Base-by-base conservation (phyloP, 1,140 invertebrate species). In the Drepana arcuata region DNA sequence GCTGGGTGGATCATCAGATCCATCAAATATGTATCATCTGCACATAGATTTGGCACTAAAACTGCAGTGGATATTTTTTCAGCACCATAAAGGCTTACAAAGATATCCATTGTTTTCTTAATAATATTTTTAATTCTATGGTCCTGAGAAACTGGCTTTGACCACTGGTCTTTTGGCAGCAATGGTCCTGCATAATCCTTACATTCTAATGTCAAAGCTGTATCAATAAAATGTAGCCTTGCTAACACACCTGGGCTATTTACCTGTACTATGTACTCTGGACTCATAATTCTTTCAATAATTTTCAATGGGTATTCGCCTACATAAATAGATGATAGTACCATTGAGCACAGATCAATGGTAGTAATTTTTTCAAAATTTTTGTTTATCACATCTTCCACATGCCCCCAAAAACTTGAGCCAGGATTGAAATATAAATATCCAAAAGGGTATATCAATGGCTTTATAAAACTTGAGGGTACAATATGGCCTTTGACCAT, bases 291-390 rank as follows among this genome's bases (percentile, higher is more conserved):
- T 49, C 83, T 86, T 6, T 85, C 77, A 0, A 87, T 67, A 60
- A 91, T 88, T 52, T 89, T 88, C 1, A 89, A 25, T 5, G 91
- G 91, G 71, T 87, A 87, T 52, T 87, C 86, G 34, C 87, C 74
- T 9, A 91, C 54, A 71, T 90, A 92, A 24, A 89, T 81, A 58
- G 88, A 91, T 2, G 88, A 85, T 5, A 92, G 67, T 16, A 92
- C 60, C 30, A 92, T 84, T 41, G 90, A 86, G 13, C 90, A 52
- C 2, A 87, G 54, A 48, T 90, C 86, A 40, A 86, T 83, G n/a
- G 86, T 60, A 28, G 72, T 74, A 21, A 93, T 86, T 48, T 88
- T 84, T 10, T 82, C 52, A 69, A 91, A 89, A 41, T 88, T 88
- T 27, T 84, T 65, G 29, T 84, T 56, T 2, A 92, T 50, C n/a